These are phyloP conservation scores for Glareola pratincola DNA, from an alignment of 2,113 vertebrate genomes.

Conservation along the genomic window DNA sequence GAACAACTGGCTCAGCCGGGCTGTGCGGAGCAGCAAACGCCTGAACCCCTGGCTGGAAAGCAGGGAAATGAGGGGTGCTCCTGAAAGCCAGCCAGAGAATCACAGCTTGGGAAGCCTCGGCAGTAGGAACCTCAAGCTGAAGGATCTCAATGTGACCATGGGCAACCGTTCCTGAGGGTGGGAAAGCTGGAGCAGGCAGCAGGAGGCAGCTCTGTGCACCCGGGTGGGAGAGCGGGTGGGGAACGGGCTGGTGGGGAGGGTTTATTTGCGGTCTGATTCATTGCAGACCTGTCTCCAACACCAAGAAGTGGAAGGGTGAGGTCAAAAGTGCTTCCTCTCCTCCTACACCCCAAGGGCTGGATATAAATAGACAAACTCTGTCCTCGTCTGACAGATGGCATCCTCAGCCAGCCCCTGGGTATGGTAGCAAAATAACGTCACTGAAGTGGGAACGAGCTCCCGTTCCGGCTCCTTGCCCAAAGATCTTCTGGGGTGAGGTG, in stretches of 20 bases:
- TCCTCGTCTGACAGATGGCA: background rate
- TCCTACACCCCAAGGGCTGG: background rate
- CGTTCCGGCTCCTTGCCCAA: background rate
- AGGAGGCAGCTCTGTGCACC: background rate
- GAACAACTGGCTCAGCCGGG: accelerated
- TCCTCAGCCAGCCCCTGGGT: background rate
- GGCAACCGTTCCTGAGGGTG: background rate
- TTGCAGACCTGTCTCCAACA: background rate
- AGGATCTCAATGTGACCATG: background rate
- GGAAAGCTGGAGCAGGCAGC: background rate
- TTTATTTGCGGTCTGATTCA: background rate
- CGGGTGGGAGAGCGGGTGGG: background rate
- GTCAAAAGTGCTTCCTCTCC: background rate
- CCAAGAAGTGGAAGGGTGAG: background rate
- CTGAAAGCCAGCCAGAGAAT: background rate
- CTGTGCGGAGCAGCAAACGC: background rate
- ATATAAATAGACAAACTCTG: background rate
- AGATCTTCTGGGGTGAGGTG: background rate
- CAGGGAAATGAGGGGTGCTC: background rate
- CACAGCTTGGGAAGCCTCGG: background rate
- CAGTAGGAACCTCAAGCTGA: background rate
- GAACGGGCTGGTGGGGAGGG: background rate
- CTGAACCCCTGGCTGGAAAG: background rate
- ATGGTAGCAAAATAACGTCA: accelerated
- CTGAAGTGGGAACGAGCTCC: background rate